Evolutionary conservation across 2,113 vertebrate genomes (phyloP).

Genomic region (Planiliza haematocheilus): DNA sequence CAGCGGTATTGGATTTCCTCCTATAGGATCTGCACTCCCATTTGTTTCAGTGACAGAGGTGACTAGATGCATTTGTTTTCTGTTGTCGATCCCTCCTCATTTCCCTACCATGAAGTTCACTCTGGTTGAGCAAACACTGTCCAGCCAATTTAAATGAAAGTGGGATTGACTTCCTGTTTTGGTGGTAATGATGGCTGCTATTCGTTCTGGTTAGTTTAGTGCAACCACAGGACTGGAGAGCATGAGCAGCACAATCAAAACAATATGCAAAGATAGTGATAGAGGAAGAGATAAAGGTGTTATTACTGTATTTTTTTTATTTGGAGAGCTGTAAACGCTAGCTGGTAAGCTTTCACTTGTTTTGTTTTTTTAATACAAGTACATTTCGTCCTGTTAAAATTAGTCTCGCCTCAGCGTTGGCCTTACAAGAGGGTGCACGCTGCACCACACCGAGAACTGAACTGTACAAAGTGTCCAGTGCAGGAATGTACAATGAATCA

Average conservation of each 20-base stretch:
- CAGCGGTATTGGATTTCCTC: conserved; percentile 39
- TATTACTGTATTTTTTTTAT: neutral
- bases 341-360: no score
- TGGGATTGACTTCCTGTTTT: conserved; percentile 9
- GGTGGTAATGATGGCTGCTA: neutral
- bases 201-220: conserved; percentile 15
- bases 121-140: neutral
- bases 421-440: conserved; percentile 1
- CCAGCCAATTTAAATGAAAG: neutral
- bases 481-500: conserved; percentile 25
- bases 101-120: conserved; percentile 6
- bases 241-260: conserved; percentile 1
- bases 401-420: conserved; percentile 3
- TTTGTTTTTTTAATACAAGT: neutral
- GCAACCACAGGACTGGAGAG: neutral
- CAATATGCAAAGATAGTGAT: neutral
- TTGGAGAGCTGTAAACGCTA: neutral
- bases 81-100: neutral
- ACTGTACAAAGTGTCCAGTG: conserved; percentile 1
- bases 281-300: neutral
- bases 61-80: conserved; percentile 23
- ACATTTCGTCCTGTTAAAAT: neutral
- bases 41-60: conserved; percentile 28
- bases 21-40: conserved; percentile 12
- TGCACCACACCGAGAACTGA: neutral